Base-by-base conservation (phyloP, 2,888 invertebrate genomes). In the Malachius bipustulatus region DNA sequence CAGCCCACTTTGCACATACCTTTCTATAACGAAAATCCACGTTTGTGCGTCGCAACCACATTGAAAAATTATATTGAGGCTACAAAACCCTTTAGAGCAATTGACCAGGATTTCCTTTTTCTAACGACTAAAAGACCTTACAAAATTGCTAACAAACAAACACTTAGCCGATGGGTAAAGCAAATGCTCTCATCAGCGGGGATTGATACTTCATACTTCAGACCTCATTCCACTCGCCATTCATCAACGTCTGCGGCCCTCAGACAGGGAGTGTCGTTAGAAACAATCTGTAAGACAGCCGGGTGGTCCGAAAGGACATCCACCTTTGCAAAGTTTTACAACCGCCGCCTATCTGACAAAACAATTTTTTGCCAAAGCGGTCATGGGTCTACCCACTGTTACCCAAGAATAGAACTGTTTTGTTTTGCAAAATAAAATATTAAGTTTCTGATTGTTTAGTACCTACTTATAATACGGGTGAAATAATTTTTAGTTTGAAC, bases 211-310 rank as follows among this genome's bases (percentile, higher is more conserved):
- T 29, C 29, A 6, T 10, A 8, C 6, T 29, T 8, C 12, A 29
- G 12, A 10, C 8, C 29, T 6, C 29, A 29, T 12, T 29, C 29
- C 8, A 29, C 29, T 10, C n/a, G 29, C n/a, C 29, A 29, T 10
- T 6, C 29, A n/a, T 29, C 29, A 29, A 29, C 29, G 6, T 29
- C 29, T 8, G 29, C 29, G 6, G 29, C 29, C 10, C 29, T 29
- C 6, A 6, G 29, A 29, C 29, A 8, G 29, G 29, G 29, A 29
- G 10, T 10, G 10, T 29, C 29, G 12, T n/a, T 29, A 10, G 29
- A 29, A 29, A 29, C 29, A 8, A 29, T 29, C 6, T 10, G 6
- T 6, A 29, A 29, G 29, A 29, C 29, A 10, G 29, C 29, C 4
- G 29, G 29, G 8, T 29, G 29, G 29, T 29, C 29, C 10, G 10